phyloP scores from a whole-genome alignment of 2,797 vertebrate genomes.

The Neosilurus hyrtlii region DNA sequence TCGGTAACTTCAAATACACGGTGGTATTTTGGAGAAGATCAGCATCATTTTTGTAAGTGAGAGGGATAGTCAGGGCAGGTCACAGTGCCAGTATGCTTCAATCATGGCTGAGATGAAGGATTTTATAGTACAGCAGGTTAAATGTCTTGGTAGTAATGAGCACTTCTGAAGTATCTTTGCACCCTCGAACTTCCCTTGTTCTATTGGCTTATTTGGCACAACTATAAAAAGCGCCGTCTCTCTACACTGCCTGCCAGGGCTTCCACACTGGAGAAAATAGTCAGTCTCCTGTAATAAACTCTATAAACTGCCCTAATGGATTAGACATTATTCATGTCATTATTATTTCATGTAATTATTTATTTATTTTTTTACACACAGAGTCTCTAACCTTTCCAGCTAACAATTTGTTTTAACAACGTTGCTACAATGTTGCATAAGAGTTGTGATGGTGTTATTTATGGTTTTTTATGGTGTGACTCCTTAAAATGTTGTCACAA shows the following conservation, averaged over 20 bases:
- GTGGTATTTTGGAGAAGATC: not conserved
- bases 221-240: not conserved
- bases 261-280: not conserved
- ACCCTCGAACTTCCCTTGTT: constrained; percentile 41
- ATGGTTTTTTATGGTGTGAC: too few relatives aligned
- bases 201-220: constrained; percentile 34
- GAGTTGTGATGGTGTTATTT: too few relatives aligned
- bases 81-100: not conserved
- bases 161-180: not conserved
- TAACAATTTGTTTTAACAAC: too few relatives aligned
- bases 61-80: not conserved
- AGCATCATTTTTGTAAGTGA: not conserved
- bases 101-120: not conserved
- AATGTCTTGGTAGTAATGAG: constrained; percentile 13
- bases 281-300: not conserved
- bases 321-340: not conserved
- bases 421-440: too few relatives aligned
- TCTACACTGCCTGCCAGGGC: not conserved
- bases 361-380: not conserved
- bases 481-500: too few relatives aligned
- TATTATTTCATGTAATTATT: not conserved
- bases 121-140: constrained; percentile 1
- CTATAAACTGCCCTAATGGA: not conserved
- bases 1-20: too few relatives aligned
- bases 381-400: not conserved